Conservation (phyloP, 2,797 vertebrate genomes). For the Acrossocheilus fasciatus region DNA sequence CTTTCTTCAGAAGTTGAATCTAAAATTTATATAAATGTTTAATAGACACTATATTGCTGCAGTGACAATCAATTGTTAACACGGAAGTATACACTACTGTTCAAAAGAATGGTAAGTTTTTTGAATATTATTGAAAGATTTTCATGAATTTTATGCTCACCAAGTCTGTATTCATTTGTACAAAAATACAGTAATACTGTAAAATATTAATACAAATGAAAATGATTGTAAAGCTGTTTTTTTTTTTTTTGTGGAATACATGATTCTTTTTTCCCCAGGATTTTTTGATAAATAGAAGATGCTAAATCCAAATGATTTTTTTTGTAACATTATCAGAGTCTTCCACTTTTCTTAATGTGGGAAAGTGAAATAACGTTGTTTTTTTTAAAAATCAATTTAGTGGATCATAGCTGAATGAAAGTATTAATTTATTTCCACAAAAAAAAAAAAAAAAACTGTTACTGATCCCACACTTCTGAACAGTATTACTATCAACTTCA, state of each 20-base stretch:
- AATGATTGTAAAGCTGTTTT: background rate
- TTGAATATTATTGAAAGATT: background rate
- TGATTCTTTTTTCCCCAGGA: background rate
- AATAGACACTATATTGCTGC: background rate
- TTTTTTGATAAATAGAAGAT: background rate
- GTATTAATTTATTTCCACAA: background rate
- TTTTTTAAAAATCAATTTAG: background rate
- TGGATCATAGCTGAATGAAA: background rate
- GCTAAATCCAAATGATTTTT: background rate
- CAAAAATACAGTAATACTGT: constrained; percentile 1
- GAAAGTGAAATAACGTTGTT: background rate
- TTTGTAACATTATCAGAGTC: background rate
- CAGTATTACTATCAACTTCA: background rate
- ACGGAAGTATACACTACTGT: background rate
- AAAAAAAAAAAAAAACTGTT: background rate
- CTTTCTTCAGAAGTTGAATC: background rate
- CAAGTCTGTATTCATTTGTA: background rate
- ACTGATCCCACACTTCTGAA: background rate
- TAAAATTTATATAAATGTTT: background rate
- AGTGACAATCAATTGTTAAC: background rate
- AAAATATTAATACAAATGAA: background rate
- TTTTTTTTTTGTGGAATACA: background rate
- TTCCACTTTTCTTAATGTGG: background rate
- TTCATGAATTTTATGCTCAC: background rate
- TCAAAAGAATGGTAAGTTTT: background rate